Percentiles rank a stretch among this genome's conserved stretches.
Evolutionary conservation across 2,113 vertebrate genomes (phyloP).

Genomic region (Climacteris rufus): DNA sequence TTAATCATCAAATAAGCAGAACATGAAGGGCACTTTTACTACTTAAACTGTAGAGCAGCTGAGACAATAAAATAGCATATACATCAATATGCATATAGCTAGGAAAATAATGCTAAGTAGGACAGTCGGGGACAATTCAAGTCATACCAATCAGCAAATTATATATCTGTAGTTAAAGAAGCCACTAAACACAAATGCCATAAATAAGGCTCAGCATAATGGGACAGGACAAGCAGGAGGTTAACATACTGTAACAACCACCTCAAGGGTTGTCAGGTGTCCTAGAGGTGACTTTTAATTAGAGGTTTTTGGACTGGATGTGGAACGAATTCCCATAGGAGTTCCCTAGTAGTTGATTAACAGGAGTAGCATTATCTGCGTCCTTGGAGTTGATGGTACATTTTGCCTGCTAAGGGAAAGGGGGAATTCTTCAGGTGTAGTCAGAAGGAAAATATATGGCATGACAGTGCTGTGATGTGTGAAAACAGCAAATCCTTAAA

Average conservation of each 20-base stretch:
- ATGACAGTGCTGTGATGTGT: neutral
- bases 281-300: neutral
- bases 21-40: neutral
- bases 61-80: neutral
- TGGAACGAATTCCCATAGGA: neutral
- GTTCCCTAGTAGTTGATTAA: neutral
- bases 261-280: neutral
- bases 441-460: neutral
- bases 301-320: neutral
- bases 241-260: neutral
- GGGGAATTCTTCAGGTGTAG: neutral
- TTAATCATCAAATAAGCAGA: neutral
- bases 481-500: neutral
- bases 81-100: neutral
- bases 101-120: neutral
- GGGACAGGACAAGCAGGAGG: neutral
- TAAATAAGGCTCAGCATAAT: neutral
- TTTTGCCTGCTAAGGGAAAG: neutral
- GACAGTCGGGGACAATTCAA: neutral
- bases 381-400: neutral
- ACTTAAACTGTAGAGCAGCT: neutral
- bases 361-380: neutral
- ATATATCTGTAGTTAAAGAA: neutral
- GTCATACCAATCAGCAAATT: neutral
- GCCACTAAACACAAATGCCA: neutral